Evolutionary conservation across 1,140 invertebrate genomes (phyloP), one percentile per base, ranked within the genome.

Genomic region (Drosophila parabipectinata): DNA sequence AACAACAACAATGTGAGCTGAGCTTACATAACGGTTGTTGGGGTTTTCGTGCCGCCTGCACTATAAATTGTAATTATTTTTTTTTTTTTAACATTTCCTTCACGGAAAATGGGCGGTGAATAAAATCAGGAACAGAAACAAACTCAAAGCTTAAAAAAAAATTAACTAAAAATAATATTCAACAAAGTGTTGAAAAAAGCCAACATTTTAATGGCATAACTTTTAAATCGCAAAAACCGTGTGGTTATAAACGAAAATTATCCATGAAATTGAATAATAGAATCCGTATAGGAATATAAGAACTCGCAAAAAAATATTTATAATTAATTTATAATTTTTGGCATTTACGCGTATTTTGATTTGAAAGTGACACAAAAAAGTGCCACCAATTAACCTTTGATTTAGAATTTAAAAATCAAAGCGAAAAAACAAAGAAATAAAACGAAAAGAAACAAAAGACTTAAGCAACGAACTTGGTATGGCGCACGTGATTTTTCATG

Each of bases 391-490:
- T 37, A 37, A 37, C 10, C 34, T 37, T 37, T 18, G 1, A 1
- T 18, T 18, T 18, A 1, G 18, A 1, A 18, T 18, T 18, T 18
- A 18, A 18, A 18, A 18, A 54, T 32, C n/a, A 7, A 44, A 44
- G 3, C 39, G 15, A 45, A 32, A 26, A 30, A 59, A 30, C 32
- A 24, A 14, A 26, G 4, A 26, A 47, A 47, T 15, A 18, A 48
- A 18, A 48, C 28, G 12, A 44, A 44, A 8, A 62, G 26, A 79
- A 84, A 77, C 79, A 74, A 85, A 82, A 83, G 81, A 85, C 81
- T 85, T 85, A 77, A 69, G 81, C 72, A 79, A 82, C 79, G 59
- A 85, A 85, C 81, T 79, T 69, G 10, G 47, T 12, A 21, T 44
- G 50, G 59, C 34, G 32, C 58, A 53, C 58, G 58, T 60, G 58